Conservation (phyloP, 2,797 vertebrate genomes). For the Micrastur ruficollis region DNA sequence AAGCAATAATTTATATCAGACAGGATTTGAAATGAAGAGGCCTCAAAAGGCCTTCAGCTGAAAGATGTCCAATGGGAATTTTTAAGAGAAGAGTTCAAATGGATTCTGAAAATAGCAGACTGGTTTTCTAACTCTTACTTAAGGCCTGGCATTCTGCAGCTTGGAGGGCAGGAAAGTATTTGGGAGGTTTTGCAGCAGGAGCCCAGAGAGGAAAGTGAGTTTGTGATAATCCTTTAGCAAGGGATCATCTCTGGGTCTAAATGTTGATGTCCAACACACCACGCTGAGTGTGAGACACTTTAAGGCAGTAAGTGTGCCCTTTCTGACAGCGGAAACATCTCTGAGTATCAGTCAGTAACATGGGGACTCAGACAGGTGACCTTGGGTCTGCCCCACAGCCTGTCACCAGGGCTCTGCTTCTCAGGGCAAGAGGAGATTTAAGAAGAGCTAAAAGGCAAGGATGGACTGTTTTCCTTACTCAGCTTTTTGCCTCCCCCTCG, state of each 20-base stretch:
- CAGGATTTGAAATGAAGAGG: conserved; percentile 14
- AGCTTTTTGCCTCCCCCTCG: neutral
- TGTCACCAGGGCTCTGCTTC: neutral
- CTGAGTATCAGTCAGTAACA: neutral
- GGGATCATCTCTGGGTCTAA: neutral
- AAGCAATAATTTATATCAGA: conserved; percentile 25
- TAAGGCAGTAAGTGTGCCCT: neutral
- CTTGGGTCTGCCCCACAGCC: neutral
- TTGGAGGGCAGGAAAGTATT: neutral
- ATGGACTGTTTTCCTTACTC: neutral
- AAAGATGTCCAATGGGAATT: conserved; percentile 31
- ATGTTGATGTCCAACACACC: accelerated
- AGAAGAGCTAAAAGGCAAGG: neutral
- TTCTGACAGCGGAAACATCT: neutral
- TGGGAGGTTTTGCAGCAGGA: neutral
- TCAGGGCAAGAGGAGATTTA: neutral
- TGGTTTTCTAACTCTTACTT: neutral
- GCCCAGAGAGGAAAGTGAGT: neutral
- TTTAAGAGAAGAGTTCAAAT: neutral
- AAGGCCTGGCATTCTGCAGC: neutral
- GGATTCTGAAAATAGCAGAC: neutral
- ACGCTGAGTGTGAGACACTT: accelerated
- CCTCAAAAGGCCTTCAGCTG: conserved; percentile 31
- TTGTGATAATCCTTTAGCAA: neutral
- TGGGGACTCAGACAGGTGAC: neutral